Conservation (phyloP, 2,113 vertebrate genomes). For the Phaethon lepturus region DNA sequence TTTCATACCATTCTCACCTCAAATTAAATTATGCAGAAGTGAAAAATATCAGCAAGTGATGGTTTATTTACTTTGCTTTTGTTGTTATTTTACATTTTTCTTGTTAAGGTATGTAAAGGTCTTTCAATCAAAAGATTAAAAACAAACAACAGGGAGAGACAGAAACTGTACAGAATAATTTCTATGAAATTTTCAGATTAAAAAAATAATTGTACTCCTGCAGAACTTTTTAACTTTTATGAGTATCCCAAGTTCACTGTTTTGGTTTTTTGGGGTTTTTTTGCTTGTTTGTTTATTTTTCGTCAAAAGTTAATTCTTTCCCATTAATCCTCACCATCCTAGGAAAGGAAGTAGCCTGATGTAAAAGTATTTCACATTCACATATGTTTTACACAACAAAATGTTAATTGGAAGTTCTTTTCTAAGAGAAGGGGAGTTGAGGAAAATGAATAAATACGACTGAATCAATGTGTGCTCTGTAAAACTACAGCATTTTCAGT, state of each 20-base stretch:
- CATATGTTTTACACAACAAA: background rate
- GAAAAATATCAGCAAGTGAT: background rate
- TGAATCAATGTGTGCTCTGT: background rate
- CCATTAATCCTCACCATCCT: background rate
- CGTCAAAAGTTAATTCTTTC: background rate
- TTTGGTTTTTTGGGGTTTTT: background rate
- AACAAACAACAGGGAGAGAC: background rate
- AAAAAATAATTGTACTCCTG: background rate
- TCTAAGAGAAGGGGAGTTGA: background rate
- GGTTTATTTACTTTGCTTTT: background rate
- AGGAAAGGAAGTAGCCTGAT: background rate
- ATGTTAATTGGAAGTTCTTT: background rate
- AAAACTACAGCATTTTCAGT: background rate
- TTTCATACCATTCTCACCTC: background rate
- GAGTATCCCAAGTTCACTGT: background rate
- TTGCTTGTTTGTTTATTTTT: background rate
- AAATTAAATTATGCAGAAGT: background rate
- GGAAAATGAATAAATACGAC: background rate
- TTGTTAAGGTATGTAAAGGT: background rate
- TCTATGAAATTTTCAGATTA: background rate
- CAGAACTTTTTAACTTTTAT: background rate
- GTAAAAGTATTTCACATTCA: background rate
- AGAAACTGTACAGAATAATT: background rate
- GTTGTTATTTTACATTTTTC: background rate
- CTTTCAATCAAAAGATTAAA: background rate